Evolutionary conservation across 2,797 vertebrate genomes (phyloP).

Genomic region (Eremophila alpestris): DNA sequence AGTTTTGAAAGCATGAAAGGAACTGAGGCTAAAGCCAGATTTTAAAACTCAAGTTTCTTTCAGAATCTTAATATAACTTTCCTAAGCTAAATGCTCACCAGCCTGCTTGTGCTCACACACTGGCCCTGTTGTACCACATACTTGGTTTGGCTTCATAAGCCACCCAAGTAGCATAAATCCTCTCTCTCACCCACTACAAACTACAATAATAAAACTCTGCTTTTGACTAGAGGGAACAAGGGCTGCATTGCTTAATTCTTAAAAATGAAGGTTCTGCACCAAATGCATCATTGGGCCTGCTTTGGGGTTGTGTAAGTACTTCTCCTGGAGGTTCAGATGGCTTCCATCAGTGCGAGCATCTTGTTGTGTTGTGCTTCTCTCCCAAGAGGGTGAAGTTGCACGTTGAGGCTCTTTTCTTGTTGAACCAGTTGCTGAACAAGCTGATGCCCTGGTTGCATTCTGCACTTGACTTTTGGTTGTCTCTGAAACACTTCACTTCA

Average conservation of each 20-base stretch:
- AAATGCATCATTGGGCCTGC: neutral
- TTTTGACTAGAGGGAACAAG: neutral
- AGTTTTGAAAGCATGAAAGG: neutral
- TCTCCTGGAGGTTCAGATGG: neutral
- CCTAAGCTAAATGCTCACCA: neutral
- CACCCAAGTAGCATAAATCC: neutral
- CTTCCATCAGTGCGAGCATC: accelerated
- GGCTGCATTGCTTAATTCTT: neutral
- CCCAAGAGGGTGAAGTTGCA: neutral
- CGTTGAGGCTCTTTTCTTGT: accelerated
- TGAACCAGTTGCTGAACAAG: neutral
- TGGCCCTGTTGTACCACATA: neutral
- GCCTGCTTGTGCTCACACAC: neutral
- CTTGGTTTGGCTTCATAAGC: neutral
- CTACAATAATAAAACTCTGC: neutral
- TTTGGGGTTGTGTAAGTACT: accelerated
- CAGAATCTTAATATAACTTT: neutral
- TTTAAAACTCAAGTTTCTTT: neutral
- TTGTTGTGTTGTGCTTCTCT: neutral
- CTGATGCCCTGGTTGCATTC: neutral
- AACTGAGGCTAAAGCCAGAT: neutral
- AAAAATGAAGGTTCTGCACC: neutral
- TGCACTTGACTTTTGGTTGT: neutral
- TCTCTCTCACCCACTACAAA: neutral
- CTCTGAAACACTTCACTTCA: neutral